Conservation (phyloP, 1,140 invertebrate species). For the Lepidostoma basale region DNA sequence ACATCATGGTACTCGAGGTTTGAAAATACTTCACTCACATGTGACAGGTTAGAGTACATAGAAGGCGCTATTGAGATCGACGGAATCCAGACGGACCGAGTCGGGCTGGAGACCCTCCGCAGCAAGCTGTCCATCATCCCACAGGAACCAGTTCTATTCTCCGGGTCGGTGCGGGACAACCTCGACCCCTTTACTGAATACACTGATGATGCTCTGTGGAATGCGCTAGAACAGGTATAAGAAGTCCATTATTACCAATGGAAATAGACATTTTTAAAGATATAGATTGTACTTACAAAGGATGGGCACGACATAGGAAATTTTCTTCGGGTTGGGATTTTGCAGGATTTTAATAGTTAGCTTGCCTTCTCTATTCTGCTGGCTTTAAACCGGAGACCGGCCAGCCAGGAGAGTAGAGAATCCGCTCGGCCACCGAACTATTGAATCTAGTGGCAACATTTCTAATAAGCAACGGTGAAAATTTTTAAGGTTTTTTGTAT, state of each 20-base stretch:
- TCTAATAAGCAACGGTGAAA: too few species aligned
- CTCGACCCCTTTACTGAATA: slow-evolving; percentile 68
- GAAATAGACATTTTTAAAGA: background rate
- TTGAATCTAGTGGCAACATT: too few species aligned
- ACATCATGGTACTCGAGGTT: slow-evolving; percentile 81
- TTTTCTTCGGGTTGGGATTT: too few species aligned
- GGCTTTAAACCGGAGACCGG: too few species aligned
- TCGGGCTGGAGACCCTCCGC: slow-evolving; percentile 59
- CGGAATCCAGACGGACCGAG: slow-evolving; percentile 55
- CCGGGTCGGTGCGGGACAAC: slow-evolving; percentile 62
- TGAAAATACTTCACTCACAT: slow-evolving; percentile 70
- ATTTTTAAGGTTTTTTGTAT: too few species aligned
- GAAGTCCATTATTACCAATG: too few species aligned
- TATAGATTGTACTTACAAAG: too few species aligned
- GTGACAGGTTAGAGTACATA: slow-evolving; percentile 53
- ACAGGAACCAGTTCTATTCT: slow-evolving; percentile 72
- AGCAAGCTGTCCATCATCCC: slow-evolving; percentile 81
- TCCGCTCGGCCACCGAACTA: too few species aligned
- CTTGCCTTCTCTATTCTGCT: too few species aligned
- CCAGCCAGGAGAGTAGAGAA: too few species aligned
- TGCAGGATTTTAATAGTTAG: too few species aligned
- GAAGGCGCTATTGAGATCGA: slow-evolving; percentile 62
- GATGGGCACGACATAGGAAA: too few species aligned
- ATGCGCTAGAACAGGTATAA: slow-evolving; percentile 63
- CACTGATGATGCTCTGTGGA: slow-evolving; percentile 68